Evolutionary conservation across 2,888 invertebrate species (phyloP).

Genomic region (Cordilura impudica): DNA sequence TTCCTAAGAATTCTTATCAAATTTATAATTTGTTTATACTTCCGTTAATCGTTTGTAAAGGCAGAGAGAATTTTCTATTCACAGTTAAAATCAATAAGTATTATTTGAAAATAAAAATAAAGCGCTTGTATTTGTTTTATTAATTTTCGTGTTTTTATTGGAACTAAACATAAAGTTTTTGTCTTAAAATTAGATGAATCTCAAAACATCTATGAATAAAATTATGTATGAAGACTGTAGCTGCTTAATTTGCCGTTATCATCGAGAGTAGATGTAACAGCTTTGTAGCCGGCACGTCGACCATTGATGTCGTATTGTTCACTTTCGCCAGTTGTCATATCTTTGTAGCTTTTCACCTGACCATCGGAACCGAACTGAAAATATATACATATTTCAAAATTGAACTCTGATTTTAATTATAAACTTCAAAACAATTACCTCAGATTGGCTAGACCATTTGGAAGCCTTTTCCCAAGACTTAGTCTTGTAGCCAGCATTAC

Average conservation of each 20-base stretch:
- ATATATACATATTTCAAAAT: conserved; percentile 11
- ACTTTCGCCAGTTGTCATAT: conserved; percentile 76
- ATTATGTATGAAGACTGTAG: conserved; percentile 79
- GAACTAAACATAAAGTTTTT: conserved; percentile 36
- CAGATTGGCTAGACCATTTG: conserved; percentile 77
- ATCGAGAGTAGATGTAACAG: conserved; percentile 81
- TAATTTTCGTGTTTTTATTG: conserved; percentile 37
- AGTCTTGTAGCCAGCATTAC: conserved; percentile 67
- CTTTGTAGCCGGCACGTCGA: conserved; percentile 79
- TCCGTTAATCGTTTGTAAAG: no score
- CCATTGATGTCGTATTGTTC: conserved; percentile 79
- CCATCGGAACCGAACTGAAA: conserved; percentile 74
- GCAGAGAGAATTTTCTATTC: no score
- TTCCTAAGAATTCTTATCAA: conserved; percentile 46
- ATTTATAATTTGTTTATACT: not conserved
- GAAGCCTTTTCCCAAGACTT: conserved; percentile 78
- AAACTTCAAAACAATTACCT: conserved; percentile 65
- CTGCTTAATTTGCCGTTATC: conserved; percentile 82
- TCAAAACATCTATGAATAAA: not conserved
- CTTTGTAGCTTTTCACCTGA: conserved; percentile 74
- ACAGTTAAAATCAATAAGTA: no score
- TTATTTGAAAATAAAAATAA: no score
- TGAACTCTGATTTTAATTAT: not conserved
- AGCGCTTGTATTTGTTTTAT: not conserved
- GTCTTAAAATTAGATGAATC: conserved; percentile 23